A percentile compares a stretch with the other conserved stretches of the same genome.
Evolutionary conservation across 2,888 invertebrate genomes (phyloP).

Genomic region (Blastobasis adustella): DNA sequence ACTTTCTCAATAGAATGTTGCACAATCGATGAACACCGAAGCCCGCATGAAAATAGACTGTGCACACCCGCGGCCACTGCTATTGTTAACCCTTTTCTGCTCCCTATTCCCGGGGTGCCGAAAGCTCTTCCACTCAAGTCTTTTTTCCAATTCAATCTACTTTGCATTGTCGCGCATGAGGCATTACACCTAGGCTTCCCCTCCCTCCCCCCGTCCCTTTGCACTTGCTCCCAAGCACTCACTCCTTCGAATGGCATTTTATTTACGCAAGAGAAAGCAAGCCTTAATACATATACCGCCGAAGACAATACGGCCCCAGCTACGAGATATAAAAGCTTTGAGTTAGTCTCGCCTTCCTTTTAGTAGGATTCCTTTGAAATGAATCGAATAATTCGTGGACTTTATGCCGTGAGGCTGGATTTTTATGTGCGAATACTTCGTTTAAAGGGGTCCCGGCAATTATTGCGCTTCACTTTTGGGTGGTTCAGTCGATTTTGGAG

Average conservation of each 20-base stretch:
- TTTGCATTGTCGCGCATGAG: conserved; percentile 74
- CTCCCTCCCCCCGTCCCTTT: conserved; percentile 30
- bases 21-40: too few relatives aligned
- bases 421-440: conserved; percentile 54
- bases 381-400: conserved; percentile 71
- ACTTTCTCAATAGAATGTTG: too few relatives aligned
- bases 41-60: background rate
- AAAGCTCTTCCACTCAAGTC: conserved; percentile 62
- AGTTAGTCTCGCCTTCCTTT: conserved; percentile 69
- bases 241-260: conserved; percentile 65
- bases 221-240: conserved; percentile 63
- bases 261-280: conserved; percentile 74
- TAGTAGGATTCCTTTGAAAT: conserved; percentile 72
- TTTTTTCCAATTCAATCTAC: conserved; percentile 75
- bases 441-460: conserved; percentile 24
- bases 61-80: conserved; percentile 42
- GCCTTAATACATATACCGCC: conserved; percentile 70
- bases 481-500: too few relatives aligned
- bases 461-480: too few relatives aligned
- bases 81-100: conserved; percentile 61
- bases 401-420: conserved; percentile 55
- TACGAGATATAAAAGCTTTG: conserved; percentile 74
- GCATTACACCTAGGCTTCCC: conserved; percentile 65
- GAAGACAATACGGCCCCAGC: conserved; percentile 71
- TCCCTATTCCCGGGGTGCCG: conserved; percentile 50